A percentile compares a stretch with the other conserved stretches of the same genome.
These are phyloP conservation scores for Eospalax fontanierii DNA, from an alignment of 2,797 vertebrate genomes.

Conservation along the genomic window DNA sequence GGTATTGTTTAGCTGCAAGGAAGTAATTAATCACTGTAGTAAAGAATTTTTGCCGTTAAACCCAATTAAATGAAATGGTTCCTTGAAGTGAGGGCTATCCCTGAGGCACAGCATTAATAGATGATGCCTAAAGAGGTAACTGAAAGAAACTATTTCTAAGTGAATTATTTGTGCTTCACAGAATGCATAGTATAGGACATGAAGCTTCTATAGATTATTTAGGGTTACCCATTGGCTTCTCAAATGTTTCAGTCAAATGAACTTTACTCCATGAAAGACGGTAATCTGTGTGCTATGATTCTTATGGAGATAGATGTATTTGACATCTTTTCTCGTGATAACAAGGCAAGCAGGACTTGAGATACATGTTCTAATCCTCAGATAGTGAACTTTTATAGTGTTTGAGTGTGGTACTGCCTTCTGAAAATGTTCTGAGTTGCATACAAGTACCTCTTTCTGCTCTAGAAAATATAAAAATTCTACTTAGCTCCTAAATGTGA, in stretches of 20 bases:
- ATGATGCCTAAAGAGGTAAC: conserved; percentile 88
- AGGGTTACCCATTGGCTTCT: conserved; percentile 29
- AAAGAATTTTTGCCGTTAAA: conserved; percentile 87
- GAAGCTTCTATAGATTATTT: conserved; percentile 64
- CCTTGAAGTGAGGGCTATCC: conserved; percentile 85
- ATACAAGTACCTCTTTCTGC: conserved; percentile 58
- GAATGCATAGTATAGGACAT: conserved; percentile 81
- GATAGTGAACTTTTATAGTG: conserved; percentile 72
- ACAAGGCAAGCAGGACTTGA: conserved; percentile 60
- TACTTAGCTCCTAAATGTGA: conserved; percentile 67
- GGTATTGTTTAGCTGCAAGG: conserved; percentile 84
- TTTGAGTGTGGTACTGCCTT: conserved; percentile 65
- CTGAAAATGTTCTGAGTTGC: not conserved
- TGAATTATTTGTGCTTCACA: conserved; percentile 86
- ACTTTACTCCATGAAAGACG: conserved; percentile 44
- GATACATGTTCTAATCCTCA: conserved; percentile 57
- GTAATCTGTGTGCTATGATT: conserved; percentile 66
- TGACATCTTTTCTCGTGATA: conserved; percentile 17
- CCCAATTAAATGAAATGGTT: conserved; percentile 85
- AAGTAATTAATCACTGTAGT: conserved; percentile 88
- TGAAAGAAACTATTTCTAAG: conserved; percentile 87
- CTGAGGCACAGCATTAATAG: conserved; percentile 84
- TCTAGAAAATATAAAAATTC: conserved; percentile 48
- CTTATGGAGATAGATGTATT: not conserved
- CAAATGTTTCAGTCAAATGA: conserved; percentile 68